Conservation (phyloP, 2,113 vertebrate species). For the Etheostoma cragini region DNA sequence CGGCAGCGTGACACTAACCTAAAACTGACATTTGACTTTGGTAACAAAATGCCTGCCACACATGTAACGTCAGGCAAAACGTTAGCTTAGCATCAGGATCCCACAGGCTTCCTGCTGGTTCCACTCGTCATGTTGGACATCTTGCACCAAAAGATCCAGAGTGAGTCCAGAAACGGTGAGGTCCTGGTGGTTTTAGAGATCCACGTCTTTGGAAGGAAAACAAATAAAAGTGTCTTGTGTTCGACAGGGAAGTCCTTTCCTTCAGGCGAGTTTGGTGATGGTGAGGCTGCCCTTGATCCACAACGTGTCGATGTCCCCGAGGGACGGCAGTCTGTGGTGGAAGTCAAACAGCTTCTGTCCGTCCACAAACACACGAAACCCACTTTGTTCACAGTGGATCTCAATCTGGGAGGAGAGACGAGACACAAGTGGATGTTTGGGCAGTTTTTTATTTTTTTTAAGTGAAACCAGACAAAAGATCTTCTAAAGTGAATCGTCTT, state of each 20-base stretch:
- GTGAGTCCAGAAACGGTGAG: background rate
- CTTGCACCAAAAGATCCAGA: background rate
- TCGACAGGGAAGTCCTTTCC: background rate
- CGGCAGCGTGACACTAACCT: no score
- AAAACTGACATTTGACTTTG: no score
- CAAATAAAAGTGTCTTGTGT: no score
- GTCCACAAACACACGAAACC: conserved; percentile 93
- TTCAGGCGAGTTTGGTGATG: conserved; percentile 93
- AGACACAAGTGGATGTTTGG: background rate
- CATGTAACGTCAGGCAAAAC: no score
- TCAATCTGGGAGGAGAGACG: conserved; percentile 86
- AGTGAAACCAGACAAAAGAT: background rate
- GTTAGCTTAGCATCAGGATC: no score
- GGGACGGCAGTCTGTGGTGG: conserved; percentile 88
- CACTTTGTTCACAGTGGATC: conserved; percentile 90
- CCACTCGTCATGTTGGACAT: no score
- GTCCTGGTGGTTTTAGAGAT: no score
- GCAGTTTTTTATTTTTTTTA: no score
- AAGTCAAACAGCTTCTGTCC: conserved; percentile 96
- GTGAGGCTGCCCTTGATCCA: conserved; percentile 92
- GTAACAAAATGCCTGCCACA: no score
- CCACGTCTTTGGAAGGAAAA: no score
- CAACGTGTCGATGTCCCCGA: conserved; percentile 90
- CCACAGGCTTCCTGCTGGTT: no score
- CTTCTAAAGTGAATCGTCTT: background rate